Evolutionary conservation across 2,797 vertebrate genomes (phyloP), one percentile per base, ranked within the genome.

Genomic region (Argentina silus): DNA sequence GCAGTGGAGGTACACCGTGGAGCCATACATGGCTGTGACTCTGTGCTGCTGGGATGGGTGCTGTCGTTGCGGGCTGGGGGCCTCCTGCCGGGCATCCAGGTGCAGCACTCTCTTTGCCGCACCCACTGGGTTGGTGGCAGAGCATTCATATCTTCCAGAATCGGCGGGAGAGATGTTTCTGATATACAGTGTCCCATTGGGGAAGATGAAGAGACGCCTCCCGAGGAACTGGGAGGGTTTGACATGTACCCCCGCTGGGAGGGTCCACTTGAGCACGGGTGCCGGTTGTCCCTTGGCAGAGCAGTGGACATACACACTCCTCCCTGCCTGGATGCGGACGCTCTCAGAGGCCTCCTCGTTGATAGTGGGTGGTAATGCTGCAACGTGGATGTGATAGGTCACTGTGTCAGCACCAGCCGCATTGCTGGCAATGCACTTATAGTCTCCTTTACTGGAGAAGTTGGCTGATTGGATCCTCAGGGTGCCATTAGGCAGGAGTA

Each of bases 401-500:
- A 94, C 69, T n/a, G 94, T 93, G 76, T 95, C 94, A 7, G 93
- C 93, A 59, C 94, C 94, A 6, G 92, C 94, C 48, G 91, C 92
- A 47, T 95, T 95, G 82, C 94, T 95, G 51, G 94, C 94, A 12
- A 95, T 95, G 57, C 94, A 95, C 82, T 94, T 94, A 78, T 94
- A 95, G 63, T 93, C 87, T 6, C 94, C 94, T 89, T 94, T 93
- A 77, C 81, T 92, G 64, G 94, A 93, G 83, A 94, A 93, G 73
- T 92, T 92, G 45, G 90, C 86, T 21, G 87, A 85, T 15, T 77
- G 81, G 74, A 95, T 92, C 45, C 83, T 90, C 23, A 95, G 82
- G 2, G 93, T 94, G 78, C 94, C 94, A 75, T 95, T 95, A 53
- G 83, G 73, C 73, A 92, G 89, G 55, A 95, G 82, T 27, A 83